These are phyloP conservation scores for Melanostoma mellinum DNA, from an alignment of 2,888 invertebrate species.

Conservation along the genomic window DNA sequence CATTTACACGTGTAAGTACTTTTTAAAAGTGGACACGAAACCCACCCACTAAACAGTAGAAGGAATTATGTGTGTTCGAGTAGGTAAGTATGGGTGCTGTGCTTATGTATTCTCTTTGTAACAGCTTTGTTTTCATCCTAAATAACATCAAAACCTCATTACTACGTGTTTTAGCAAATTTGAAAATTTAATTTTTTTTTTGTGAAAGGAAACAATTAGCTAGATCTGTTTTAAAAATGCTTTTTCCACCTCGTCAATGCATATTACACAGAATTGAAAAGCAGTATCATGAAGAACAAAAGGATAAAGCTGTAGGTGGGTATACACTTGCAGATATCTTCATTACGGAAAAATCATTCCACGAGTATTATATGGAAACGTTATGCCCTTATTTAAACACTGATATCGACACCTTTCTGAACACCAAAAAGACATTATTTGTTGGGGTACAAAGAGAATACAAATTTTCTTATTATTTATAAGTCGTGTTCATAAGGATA, in stretches of 20 bases:
- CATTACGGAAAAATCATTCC: slow-evolving; percentile 29
- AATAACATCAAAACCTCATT: slow-evolving; percentile 65
- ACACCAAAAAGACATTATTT: background rate
- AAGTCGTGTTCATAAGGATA: slow-evolving; percentile 41
- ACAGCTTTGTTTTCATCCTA: slow-evolving; percentile 32
- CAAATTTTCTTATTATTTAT: slow-evolving; percentile 69
- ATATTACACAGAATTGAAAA: slow-evolving; percentile 16
- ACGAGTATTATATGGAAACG: slow-evolving; percentile 47
- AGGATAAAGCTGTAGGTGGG: slow-evolving; percentile 32
- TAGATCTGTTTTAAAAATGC: slow-evolving; percentile 39
- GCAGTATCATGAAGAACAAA: slow-evolving; percentile 56
- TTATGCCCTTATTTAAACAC: slow-evolving; percentile 40
- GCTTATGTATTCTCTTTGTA: slow-evolving; percentile 24
- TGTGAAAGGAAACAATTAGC: slow-evolving; percentile 14
- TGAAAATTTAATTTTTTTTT: slow-evolving; percentile 38
- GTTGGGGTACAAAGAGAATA: slow-evolving; percentile 56
- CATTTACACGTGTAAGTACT: slow-evolving; percentile 26
- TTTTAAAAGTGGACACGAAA: slow-evolving; percentile 6
- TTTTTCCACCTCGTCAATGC: slow-evolving; percentile 6
- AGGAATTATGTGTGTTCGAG: background rate
- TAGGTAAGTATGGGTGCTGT: slow-evolving; percentile 8
- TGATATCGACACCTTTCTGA: slow-evolving; percentile 11
- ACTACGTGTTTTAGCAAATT: slow-evolving; percentile 62
- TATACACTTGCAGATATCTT: background rate
- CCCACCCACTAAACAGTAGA: background rate